Percentiles rank a stretch among this genome's conserved stretches.
phyloP scores from a whole-genome alignment of 2,888 invertebrate genomes.

The Papilio elwesi region DNA sequence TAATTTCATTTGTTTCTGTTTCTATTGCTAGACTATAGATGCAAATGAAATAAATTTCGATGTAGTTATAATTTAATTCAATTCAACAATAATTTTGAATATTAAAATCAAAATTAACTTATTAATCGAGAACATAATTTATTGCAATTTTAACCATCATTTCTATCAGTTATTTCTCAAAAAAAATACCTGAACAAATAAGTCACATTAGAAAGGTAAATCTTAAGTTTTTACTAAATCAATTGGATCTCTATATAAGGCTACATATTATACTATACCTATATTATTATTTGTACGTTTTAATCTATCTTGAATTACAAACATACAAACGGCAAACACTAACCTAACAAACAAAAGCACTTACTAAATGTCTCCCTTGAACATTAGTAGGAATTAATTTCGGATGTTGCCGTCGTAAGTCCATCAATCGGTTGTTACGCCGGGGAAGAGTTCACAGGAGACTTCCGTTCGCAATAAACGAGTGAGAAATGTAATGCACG shows the following conservation, averaged over 20 bases:
- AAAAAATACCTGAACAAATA: too few species aligned
- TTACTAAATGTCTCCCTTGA: constrained; percentile 34
- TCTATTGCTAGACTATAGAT: background rate
- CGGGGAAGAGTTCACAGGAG: constrained; percentile 59
- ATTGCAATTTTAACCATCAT: constrained; percentile 4
- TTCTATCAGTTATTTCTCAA: background rate
- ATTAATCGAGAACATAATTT: background rate
- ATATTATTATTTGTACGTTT: too few species aligned
- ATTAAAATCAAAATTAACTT: background rate
- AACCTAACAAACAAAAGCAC: constrained; percentile 37
- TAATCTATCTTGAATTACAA: background rate
- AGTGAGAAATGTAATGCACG: constrained; percentile 60
- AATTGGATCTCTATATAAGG: too few species aligned
- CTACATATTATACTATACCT: too few species aligned
- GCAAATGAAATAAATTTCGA: background rate
- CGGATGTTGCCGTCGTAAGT: constrained; percentile 66
- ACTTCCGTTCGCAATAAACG: constrained; percentile 79
- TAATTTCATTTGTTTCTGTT: constrained; percentile 22
- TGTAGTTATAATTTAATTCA: background rate
- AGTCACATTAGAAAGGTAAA: too few species aligned
- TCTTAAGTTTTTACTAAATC: too few species aligned
- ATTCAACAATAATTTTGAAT: background rate
- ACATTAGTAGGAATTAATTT: constrained; percentile 56
- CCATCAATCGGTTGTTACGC: constrained; percentile 68
- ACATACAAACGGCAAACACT: background rate